Evolutionary conservation across 2,113 vertebrate species (phyloP).

Genomic region (Thomomys bottae): DNA sequence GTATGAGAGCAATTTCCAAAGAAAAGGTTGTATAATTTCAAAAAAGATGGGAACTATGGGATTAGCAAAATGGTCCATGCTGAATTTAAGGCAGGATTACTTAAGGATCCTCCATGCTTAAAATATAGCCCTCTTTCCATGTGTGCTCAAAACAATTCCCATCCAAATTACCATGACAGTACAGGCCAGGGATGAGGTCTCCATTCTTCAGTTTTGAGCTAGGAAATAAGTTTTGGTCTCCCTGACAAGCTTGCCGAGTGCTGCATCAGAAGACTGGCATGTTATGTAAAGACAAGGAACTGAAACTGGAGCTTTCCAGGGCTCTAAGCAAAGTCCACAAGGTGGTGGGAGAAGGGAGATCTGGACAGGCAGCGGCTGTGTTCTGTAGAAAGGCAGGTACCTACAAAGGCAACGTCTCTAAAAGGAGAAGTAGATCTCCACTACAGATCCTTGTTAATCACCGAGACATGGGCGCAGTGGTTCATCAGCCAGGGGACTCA

Average conservation of each 20-base stretch:
- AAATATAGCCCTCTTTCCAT: not conserved
- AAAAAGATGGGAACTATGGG: not conserved
- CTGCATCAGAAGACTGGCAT: not conserved
- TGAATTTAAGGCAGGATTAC: constrained; percentile 5
- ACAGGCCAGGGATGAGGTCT: not conserved
- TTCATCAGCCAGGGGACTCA: not conserved
- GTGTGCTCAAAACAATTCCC: not conserved
- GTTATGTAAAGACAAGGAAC: not conserved
- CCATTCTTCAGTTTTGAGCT: not conserved
- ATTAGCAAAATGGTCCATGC: not conserved
- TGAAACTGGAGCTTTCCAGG: not conserved
- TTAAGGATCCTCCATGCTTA: not conserved
- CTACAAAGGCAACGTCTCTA: not conserved
- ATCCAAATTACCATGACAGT: not conserved
- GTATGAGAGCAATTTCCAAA: not conserved
- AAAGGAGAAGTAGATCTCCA: not conserved
- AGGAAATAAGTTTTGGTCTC: not conserved
- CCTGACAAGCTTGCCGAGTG: not conserved
- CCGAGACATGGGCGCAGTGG: not conserved
- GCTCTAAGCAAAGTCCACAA: not conserved
- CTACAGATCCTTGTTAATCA: not conserved
- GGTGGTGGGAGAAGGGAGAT: not conserved
- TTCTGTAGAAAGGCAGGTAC: not conserved
- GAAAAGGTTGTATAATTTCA: not conserved
- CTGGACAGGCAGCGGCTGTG: not conserved